Conservation (phyloP, 2,797 vertebrate genomes). For the Sebastes melanostomus region DNA sequence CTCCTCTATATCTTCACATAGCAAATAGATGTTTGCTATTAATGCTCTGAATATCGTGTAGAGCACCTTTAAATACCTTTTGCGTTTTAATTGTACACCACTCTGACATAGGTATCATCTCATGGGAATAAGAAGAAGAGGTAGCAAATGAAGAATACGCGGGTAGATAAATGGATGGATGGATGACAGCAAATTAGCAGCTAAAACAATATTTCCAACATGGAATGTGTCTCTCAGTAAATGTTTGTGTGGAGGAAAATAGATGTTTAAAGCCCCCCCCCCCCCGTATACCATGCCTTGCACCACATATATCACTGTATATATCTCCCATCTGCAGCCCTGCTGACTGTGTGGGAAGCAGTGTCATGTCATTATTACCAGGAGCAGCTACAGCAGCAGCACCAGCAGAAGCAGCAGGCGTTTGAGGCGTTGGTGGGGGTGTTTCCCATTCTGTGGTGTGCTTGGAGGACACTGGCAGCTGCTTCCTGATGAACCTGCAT, state of each 20-base stretch:
- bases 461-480: constrained; percentile 78
- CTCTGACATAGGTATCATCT: not conserved
- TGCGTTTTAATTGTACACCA: not conserved
- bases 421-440: constrained; percentile 85
- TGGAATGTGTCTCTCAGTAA: not conserved
- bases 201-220: not conserved
- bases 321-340: not conserved
- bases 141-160: not conserved
- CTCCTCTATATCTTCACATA: too few species aligned
- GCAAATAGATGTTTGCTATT: too few species aligned
- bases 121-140: not conserved
- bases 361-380: constrained; percentile 87
- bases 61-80: not conserved
- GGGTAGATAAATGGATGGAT: not conserved
- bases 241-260: not conserved
- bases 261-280: not conserved
- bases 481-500: constrained; percentile 84
- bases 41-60: too few species aligned
- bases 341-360: constrained; percentile 30
- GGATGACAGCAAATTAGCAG: not conserved
- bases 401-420: constrained; percentile 99
- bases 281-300: not conserved
- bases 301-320: not conserved
- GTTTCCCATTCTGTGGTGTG: constrained; percentile 77
- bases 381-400: constrained; percentile 98